A percentile compares a stretch with the other conserved stretches of the same genome.
phyloP scores from a whole-genome alignment of 2,888 invertebrate species.

The Ceraclea dissimilis region DNA sequence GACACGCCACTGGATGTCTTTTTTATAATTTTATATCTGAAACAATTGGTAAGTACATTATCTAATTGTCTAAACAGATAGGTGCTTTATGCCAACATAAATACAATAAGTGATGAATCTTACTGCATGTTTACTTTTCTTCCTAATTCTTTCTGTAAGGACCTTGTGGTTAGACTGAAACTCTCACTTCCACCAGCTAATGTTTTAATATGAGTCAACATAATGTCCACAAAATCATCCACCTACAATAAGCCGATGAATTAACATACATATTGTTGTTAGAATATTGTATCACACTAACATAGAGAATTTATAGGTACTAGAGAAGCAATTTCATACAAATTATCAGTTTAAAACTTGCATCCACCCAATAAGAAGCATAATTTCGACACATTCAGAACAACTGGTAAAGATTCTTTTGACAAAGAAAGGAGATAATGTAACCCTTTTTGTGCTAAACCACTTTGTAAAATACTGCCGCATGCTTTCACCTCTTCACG shows the following conservation, averaged over 20 bases:
- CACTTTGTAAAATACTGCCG: no score
- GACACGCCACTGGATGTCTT: slow-evolving; percentile 59
- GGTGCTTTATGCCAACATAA: neutral
- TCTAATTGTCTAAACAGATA: neutral
- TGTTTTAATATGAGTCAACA: slow-evolving; percentile 61
- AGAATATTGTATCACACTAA: no score
- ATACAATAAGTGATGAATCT: no score
- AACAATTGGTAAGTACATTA: slow-evolving; percentile 5
- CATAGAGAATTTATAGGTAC: no score
- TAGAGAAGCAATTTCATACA: no score
- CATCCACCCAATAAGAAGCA: no score
- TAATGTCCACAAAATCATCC: slow-evolving; percentile 52
- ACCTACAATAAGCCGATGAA: slow-evolving; percentile 35
- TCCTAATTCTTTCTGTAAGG: slow-evolving; percentile 62
- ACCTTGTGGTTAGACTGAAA: slow-evolving; percentile 62
- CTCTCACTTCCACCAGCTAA: slow-evolving; percentile 72
- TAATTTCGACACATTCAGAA: no score
- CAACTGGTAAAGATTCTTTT: no score
- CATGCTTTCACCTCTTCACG: neutral
- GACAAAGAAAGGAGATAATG: no score
- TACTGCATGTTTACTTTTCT: slow-evolving; percentile 57
- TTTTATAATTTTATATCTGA: slow-evolving; percentile 56
- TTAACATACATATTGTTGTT: no score
- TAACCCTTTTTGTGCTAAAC: no score
- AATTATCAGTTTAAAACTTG: no score